phyloP scores from a whole-genome alignment of 2,113 vertebrate species.

The Cyprinus carpio region DNA sequence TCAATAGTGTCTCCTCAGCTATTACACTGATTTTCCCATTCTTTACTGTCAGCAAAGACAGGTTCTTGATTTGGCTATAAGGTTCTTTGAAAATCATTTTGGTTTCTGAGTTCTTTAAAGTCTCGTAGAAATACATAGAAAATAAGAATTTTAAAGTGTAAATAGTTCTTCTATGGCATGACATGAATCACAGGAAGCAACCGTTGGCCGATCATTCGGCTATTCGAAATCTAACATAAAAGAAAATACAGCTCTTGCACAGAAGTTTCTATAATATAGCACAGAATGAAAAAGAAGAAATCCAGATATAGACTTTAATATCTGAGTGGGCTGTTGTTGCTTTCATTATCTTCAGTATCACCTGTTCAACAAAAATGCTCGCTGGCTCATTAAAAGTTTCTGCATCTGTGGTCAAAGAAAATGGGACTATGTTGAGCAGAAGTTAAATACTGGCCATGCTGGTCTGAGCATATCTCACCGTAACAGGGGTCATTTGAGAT shows the following conservation, averaged over 20 bases:
- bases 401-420: neutral
- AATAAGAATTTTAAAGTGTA: too few species aligned
- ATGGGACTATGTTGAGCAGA: neutral
- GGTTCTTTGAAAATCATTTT: neutral
- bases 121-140: too few species aligned
- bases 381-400: neutral
- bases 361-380: slow-evolving; percentile 9
- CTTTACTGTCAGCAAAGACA: neutral
- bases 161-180: too few species aligned
- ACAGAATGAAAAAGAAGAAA: neutral
- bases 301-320: neutral
- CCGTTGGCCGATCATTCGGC: neutral
- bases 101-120: neutral
- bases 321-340: neutral
- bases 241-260: neutral
- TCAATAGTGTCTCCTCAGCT: neutral
- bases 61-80: neutral
- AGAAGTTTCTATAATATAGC: neutral
- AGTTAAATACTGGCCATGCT: neutral
- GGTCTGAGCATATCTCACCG: neutral
- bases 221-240: neutral
- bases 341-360: slow-evolving; percentile 5
- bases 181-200: too few species aligned
- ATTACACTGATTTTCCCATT: neutral
- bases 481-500: neutral